Evolutionary conservation across 2,113 vertebrate species (phyloP).

Genomic region (Balaeniceps rex): DNA sequence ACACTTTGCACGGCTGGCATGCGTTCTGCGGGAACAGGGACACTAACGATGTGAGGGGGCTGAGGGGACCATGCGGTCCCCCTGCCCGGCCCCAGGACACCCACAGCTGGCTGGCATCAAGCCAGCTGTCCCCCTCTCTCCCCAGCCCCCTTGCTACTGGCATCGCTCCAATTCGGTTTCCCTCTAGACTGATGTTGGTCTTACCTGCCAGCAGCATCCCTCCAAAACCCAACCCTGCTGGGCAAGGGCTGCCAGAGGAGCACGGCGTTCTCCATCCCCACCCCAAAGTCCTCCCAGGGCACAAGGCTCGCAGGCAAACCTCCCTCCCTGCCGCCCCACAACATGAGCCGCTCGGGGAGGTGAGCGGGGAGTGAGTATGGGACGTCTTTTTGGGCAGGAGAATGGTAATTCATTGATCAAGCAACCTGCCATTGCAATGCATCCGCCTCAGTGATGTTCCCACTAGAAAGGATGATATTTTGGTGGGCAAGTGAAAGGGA

Average conservation of each 20-base stretch:
- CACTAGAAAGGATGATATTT: not conserved
- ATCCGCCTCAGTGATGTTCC: not conserved
- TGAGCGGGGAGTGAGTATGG: not conserved
- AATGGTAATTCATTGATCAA: not conserved
- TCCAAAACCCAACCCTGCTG: not conserved
- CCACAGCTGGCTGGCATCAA: rapidly evolving
- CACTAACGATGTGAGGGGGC: not conserved
- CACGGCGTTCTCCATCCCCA: not conserved
- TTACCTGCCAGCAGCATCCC: not conserved
- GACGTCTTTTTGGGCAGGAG: not conserved
- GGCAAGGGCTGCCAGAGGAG: not conserved
- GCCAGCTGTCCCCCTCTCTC: not conserved
- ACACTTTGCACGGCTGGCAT: not conserved
- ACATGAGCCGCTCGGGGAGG: rapidly evolving
- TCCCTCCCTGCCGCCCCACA: not conserved
- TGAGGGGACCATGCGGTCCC: not conserved
- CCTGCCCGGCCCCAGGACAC: not conserved
- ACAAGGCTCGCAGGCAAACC: not conserved
- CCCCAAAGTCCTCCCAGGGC: not conserved
- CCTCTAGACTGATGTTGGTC: not conserved
- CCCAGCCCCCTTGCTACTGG: not conserved
- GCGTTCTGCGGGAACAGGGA: not conserved
- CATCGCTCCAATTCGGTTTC: not conserved
- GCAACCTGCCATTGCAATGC: rapidly evolving
- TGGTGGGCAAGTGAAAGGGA: not conserved